These are phyloP conservation scores for Pachliopta kotzebuea DNA, from an alignment of 2,888 invertebrate genomes.

Conservation along the genomic window DNA sequence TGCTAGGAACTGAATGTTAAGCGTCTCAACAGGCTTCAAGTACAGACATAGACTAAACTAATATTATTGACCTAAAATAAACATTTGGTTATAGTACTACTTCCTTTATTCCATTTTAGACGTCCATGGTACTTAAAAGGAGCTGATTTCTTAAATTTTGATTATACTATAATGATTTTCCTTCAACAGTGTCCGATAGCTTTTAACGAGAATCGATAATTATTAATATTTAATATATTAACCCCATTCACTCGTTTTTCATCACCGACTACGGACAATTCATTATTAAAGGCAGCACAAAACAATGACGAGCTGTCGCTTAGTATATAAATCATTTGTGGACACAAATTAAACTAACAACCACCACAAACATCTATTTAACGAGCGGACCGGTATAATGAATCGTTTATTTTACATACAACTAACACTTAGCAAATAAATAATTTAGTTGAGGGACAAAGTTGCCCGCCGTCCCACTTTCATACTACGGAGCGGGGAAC, in stretches of 20 bases:
- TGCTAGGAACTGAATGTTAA: conserved; percentile 16
- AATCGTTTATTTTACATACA: conserved; percentile 12
- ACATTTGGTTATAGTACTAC: too few relatives aligned
- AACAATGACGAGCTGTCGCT: background rate
- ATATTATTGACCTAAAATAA: background rate
- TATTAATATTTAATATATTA: too few relatives aligned
- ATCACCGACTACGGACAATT: background rate
- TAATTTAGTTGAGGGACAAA: conserved; percentile 11
- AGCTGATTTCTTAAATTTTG: too few relatives aligned
- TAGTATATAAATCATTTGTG: background rate
- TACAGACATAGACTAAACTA: background rate
- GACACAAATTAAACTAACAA: conserved; percentile 1
- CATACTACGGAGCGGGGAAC: conserved; percentile 2
- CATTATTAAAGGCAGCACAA: background rate
- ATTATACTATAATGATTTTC: too few relatives aligned
- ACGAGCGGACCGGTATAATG: background rate
- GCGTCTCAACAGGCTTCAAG: background rate
- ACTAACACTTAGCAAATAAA: conserved; percentile 15
- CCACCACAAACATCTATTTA: conserved; percentile 1
- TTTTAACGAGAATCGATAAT: too few relatives aligned
- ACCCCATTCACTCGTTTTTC: too few relatives aligned
- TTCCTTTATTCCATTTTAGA: too few relatives aligned
- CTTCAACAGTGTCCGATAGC: too few relatives aligned
- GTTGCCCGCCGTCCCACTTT: background rate
- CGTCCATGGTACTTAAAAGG: too few relatives aligned